A percentile compares a stretch with the other conserved stretches of the same genome.
Evolutionary conservation across 2,113 vertebrate genomes (phyloP).

Genomic region (Corythornis cristatus): DNA sequence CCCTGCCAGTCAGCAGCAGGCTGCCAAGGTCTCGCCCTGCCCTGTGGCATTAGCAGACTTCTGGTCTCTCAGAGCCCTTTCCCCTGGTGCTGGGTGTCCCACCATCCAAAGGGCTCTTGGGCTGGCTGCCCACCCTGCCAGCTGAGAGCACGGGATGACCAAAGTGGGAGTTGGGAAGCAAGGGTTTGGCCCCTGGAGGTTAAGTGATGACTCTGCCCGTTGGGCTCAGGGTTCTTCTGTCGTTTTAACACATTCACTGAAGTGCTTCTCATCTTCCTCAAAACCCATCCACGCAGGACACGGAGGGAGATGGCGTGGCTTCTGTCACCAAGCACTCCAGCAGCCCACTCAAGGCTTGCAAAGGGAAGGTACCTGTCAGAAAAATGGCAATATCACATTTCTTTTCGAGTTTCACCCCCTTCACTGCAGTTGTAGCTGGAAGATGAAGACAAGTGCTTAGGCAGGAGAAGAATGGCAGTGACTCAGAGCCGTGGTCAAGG

Average conservation of each 20-base stretch:
- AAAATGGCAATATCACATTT: background rate
- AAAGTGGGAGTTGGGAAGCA: background rate
- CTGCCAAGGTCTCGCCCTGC: background rate
- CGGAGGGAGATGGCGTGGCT: background rate
- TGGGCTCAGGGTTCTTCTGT: background rate
- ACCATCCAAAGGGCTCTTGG: background rate
- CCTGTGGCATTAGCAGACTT: background rate
- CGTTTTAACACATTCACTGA: background rate
- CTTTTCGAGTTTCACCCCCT: background rate
- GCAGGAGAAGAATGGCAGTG: fast-evolving
- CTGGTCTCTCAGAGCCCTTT: background rate
- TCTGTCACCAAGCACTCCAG: background rate
- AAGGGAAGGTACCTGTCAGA: background rate
- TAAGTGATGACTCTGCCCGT: background rate
- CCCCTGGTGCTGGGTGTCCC: fast-evolving
- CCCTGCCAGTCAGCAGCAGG: fast-evolving
- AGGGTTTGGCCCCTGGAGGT: background rate
- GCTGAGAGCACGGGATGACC: too few relatives aligned
- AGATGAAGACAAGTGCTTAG: background rate
- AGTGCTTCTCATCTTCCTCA: background rate
- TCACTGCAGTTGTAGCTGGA: background rate
- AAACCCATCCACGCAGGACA: background rate
- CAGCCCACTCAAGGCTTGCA: background rate
- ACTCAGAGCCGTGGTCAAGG: background rate
- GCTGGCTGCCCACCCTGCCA: background rate